Evolutionary conservation across 2,888 invertebrate genomes (phyloP).

Genomic region (Melieria crassipennis): DNA sequence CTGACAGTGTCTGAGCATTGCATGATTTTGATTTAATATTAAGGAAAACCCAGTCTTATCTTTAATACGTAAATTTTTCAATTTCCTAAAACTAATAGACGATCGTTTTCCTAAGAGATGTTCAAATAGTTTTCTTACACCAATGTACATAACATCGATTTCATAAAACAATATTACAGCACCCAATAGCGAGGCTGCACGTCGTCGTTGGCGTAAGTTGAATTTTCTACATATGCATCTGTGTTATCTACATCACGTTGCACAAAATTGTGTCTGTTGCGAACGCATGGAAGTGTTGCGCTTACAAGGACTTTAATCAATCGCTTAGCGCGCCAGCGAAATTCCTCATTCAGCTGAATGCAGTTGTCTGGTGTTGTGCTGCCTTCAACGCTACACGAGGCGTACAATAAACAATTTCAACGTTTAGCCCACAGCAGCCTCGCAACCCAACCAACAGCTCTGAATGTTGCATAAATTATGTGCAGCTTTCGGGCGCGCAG

Average conservation of each 20-base stretch:
- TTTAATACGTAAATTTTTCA: too few species aligned
- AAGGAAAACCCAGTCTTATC: too few species aligned
- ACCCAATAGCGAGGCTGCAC: too few species aligned
- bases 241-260: too few species aligned
- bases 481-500: constrained; percentile 9
- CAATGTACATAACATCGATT: too few species aligned
- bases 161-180: too few species aligned
- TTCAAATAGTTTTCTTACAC: too few species aligned
- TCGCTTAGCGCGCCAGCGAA: constrained; percentile 57
- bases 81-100: too few species aligned
- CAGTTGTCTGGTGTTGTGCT: constrained; percentile 17
- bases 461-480: constrained; percentile 37
- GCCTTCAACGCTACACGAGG: constrained; percentile 26
- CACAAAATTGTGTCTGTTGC: not conserved
- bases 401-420: constrained; percentile 32
- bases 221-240: not conserved
- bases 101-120: too few species aligned
- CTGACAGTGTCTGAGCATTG: too few species aligned
- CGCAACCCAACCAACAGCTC: not conserved
- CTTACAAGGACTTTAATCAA: constrained; percentile 65
- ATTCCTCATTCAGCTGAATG: constrained; percentile 8
- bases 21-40: too few species aligned
- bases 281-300: constrained; percentile 55
- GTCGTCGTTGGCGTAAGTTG: not conserved
- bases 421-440: constrained; percentile 22